These are phyloP conservation scores for Myodes glareolus DNA, from an alignment of 2,113 vertebrate species.

Conservation along the genomic window DNA sequence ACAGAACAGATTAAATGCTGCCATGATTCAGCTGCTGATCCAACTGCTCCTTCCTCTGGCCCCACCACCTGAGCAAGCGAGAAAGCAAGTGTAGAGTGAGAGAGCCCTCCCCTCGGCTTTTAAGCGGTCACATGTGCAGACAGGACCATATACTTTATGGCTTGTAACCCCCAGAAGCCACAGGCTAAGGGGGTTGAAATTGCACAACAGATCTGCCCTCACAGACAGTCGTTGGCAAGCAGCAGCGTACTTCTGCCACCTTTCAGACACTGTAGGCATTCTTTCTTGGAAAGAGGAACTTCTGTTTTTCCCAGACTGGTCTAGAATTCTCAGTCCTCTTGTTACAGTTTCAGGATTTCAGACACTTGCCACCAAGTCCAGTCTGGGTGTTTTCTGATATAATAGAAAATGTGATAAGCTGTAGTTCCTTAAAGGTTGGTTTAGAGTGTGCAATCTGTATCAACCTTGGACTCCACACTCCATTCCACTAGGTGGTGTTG, in stretches of 20 bases:
- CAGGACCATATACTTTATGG: too few relatives aligned
- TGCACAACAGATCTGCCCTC: neutral
- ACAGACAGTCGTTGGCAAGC: neutral
- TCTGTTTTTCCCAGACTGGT: neutral
- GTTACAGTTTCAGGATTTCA: neutral
- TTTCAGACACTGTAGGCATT: neutral
- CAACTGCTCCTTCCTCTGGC: too few relatives aligned
- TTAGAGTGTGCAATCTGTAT: neutral
- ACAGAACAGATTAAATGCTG: too few relatives aligned
- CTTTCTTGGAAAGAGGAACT: neutral
- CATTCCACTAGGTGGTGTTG: neutral
- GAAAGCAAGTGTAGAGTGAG: too few relatives aligned
- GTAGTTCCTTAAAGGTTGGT: conserved; percentile 1
- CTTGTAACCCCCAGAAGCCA: too few relatives aligned
- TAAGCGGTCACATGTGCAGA: too few relatives aligned
- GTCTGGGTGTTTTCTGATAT: neutral
- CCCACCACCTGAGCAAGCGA: too few relatives aligned
- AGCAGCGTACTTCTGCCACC: neutral
- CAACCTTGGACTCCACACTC: neutral
- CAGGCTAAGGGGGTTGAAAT: too few relatives aligned
- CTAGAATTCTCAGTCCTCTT: neutral
- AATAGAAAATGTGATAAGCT: conserved; percentile 22
- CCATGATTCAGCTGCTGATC: too few relatives aligned
- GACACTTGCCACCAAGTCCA: neutral
- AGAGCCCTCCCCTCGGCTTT: too few relatives aligned